A percentile compares a stretch with the other conserved stretches of the same genome.
phyloP scores from a whole-genome alignment of 2,888 invertebrate genomes.

The Cabera pusaria region DNA sequence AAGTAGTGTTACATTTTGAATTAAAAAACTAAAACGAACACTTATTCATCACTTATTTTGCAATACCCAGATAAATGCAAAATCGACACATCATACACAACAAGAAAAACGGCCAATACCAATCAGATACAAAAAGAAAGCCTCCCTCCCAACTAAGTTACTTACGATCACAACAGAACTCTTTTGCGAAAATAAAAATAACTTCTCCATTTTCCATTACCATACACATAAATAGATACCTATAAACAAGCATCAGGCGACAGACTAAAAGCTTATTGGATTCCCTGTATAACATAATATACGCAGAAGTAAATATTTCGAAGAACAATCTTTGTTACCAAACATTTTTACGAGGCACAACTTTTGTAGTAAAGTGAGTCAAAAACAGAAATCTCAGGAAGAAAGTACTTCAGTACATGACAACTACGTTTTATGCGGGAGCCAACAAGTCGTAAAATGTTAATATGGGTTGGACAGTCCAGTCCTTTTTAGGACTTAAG shows the following conservation, averaged over 20 bases:
- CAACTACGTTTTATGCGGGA: constrained; percentile 30
- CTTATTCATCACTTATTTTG: no score
- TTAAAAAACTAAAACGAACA: no score
- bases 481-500: constrained; percentile 17
- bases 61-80: no score
- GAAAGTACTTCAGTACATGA: constrained; percentile 33
- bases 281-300: constrained; percentile 16
- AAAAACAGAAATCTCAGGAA: constrained; percentile 30
- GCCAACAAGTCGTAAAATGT: constrained; percentile 32
- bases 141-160: not conserved
- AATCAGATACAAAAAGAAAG: not conserved
- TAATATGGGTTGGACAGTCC: constrained; percentile 27
- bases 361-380: constrained; percentile 34
- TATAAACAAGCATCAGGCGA: constrained; percentile 16
- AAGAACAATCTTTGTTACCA: constrained; percentile 20
- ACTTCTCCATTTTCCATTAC: constrained; percentile 12
- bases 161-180: constrained; percentile 1
- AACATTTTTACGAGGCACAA: constrained; percentile 38
- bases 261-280: constrained; percentile 23
- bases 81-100: no score
- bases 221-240: constrained; percentile 19
- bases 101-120: constrained; percentile 1
- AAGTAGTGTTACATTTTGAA: no score
- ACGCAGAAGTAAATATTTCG: constrained; percentile 22
- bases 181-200: constrained; percentile 15